Base-by-base conservation (phyloP, 1,140 invertebrate genomes). In the Heliothis subflexa region DNA sequence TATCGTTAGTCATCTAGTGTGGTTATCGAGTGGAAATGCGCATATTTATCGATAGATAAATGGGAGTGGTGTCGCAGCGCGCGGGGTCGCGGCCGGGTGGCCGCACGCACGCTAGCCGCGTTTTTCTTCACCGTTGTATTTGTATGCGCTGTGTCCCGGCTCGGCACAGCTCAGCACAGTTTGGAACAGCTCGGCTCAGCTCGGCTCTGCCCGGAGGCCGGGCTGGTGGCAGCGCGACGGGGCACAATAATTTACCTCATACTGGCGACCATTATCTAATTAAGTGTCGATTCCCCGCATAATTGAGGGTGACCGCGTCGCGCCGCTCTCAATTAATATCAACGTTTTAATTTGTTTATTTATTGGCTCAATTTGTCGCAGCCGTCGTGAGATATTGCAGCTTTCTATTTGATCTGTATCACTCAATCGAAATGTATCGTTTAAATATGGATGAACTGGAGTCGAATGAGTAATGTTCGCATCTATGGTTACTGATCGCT, bases 41-140 rank as follows among this genome's bases (percentile, higher is more conserved):
- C 28, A 62, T 47, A 45, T 64, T 47, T 64, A 64, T 64, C 61
- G 61, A 64, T 64, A 64, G 13, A 33, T 40, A 16, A 18, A 14
- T 50, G 33, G 54, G 79, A 76, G 73, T 12, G 14, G 50, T 55
- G 68, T 52, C 66, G 18, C 47, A 70, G 47, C 78, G 40, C 66
- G 50, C 57, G 49, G 68, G 77, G 78, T 85, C 82, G 82, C 84
- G 82, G 76, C 78, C 81, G 70, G 80, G 57, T 85, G 82, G 18
- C 50, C 54, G 59, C 82, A 84, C 86, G 83, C 85, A 82, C 79
- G 80, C 80, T 85, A 74, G 59, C 72, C 57, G 74, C 75, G 11
- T 78, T 80, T 83, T 83, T 70, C 50, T 62, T 75, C 55, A 78
- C 54, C 82, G 66, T 52, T 82, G 68, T 83, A 82, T 83, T 86